Conservation (phyloP, 2,888 invertebrate genomes). For the Lepidocyrtoides sp. region DNA sequence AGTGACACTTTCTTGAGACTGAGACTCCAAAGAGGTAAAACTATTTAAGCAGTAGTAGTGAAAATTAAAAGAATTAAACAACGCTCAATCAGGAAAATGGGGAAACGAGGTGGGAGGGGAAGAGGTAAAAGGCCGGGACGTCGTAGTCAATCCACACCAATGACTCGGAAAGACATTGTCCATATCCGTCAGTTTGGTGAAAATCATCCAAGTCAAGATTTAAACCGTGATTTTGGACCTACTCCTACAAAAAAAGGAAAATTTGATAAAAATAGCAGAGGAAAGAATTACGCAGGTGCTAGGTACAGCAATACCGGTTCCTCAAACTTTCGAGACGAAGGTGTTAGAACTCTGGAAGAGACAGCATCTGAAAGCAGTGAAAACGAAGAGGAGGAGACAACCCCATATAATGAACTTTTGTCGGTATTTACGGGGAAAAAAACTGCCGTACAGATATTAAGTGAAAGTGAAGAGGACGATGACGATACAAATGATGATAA, state of each 20-base stretch:
- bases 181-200: conserved; percentile 85
- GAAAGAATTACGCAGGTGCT: conserved; percentile 33
- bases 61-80: no score
- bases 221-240: conserved; percentile 75
- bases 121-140: conserved; percentile 80
- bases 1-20: no score
- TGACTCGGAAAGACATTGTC: conserved; percentile 69
- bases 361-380: conserved; percentile 80
- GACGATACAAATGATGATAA: conserved; percentile 61
- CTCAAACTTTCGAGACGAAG: no score
- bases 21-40: no score
- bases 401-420: conserved; percentile 84
- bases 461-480: conserved; percentile 76
- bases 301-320: neutral
- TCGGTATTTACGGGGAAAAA: conserved; percentile 78
- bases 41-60: no score
- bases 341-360: neutral
- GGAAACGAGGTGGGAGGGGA: conserved; percentile 77
- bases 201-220: conserved; percentile 84
- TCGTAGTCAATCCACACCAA: conserved; percentile 44
- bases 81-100: conserved; percentile 11
- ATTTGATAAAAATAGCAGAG: conserved; percentile 30
- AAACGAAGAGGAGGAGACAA: conserved; percentile 75
- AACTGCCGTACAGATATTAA: conserved; percentile 77
- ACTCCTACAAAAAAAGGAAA: conserved; percentile 41